Base-by-base conservation (phyloP, 2,888 invertebrate genomes). In the Camponotus fellah region DNA sequence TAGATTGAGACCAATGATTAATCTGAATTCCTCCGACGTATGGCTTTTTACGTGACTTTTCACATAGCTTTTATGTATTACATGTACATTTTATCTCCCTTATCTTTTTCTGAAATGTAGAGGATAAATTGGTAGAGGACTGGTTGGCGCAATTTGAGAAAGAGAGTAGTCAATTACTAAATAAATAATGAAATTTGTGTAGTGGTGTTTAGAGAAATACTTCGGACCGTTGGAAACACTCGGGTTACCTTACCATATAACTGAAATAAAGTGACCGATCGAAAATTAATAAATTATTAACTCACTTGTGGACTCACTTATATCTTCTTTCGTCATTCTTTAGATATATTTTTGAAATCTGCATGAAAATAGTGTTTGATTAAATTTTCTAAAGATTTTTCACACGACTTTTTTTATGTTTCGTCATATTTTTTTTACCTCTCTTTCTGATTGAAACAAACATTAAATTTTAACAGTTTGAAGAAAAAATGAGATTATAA, bases 251-350 rank as follows among this genome's bases (percentile, higher is more conserved):
- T 6, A 56, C 10, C 37, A 21, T 37, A 14, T 2, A 40, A 56
- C 40, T 26, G 37, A 58, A 58, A 58, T 60, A 58, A 58, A 37
- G 17, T 26, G 12, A 14, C 3, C 58, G 58, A 60, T 72, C 40
- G 58, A 60, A 40, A 72, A 72, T 58, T 72, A 26, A 40, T 72
- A 12, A 72, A 72, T 72, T 72, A 72, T 72, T 40, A 40, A 6
- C 8, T 9, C 21, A 72, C 58, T 58, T 40, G 17, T 6, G 40
- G 26, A 26, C 26, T 26, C 17, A 17, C 26, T 72, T 58, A 72
- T 40, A 26, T 40, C 40, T 72, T 72, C 17, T 72, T 17, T 58
- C 17, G 37, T 72, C 17, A 26, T 40, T 72, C 26, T 40, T 17
- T 26, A 58, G 8, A 58, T 72, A 40, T 56, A 40, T 40, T 72